phyloP scores from a whole-genome alignment of 2,888 invertebrate genomes.

The Disparrhopalites patrizii region DNA sequence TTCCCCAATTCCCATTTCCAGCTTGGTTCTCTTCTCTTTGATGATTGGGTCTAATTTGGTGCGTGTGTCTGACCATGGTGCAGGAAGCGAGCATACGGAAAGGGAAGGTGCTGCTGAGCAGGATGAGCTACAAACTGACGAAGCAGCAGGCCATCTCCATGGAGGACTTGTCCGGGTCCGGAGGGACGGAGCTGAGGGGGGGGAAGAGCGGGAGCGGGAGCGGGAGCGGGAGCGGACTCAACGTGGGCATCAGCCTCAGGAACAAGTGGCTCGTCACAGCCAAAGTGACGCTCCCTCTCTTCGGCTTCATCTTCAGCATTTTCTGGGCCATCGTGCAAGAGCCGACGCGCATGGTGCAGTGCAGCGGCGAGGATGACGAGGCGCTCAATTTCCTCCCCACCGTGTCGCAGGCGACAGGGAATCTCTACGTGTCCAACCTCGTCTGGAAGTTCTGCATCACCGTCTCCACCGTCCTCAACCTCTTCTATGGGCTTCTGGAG shows the following conservation, averaged over 20 bases:
- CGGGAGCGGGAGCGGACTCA: neutral
- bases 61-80: no score
- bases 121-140: neutral
- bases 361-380: neutral
- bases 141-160: neutral
- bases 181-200: neutral
- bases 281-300: neutral
- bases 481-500: neutral
- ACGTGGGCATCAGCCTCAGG: neutral
- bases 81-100: no score
- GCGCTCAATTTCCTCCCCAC: neutral
- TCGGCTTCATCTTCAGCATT: slow-evolving; percentile 1
- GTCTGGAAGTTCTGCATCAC: neutral
- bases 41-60: no score
- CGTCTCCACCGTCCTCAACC: neutral
- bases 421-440: neutral
- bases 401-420: neutral
- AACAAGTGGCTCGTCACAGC: neutral
- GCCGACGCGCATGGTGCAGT: slow-evolving; percentile 2
- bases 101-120: no score
- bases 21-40: no score
- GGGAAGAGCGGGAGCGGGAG: neutral
- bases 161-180: neutral
- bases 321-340: neutral
- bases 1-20: no score